Base-by-base conservation (phyloP, 2,113 vertebrate species). In the Tonatia bakeri region DNA sequence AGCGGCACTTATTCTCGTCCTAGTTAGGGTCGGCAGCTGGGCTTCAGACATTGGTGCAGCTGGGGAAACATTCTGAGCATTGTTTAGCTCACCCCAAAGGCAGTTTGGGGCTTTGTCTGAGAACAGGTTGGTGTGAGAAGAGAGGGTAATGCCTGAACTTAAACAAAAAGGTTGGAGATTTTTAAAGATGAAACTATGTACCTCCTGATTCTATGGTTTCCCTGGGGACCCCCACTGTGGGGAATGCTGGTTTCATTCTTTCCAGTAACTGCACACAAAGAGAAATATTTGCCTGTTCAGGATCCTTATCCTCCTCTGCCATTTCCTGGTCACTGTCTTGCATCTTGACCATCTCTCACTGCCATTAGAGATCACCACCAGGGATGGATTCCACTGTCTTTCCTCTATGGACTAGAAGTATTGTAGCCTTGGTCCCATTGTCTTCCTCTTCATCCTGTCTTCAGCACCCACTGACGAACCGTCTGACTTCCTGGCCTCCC, bases 351-450 rank as follows among this genome's bases (percentile, higher is more conserved):
- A 0, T 52, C 38, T 40, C 86, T 81, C 11, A 0, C 22, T n/a
- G 80, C 38, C 33, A 0, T 6, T 24, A 59, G 31, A 28, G 19
- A 1, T 5, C n/a, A 15, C 7, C 8, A 0, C 17, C 22, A 1
- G 0, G 3, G 1, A 20, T 1, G 38, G 80, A 19, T 3, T 31
- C n/a, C 38, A 14, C 9, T 5, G 0, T 8, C 4, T 24, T 9
- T 77, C 69, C 45, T 36, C 65, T 7, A 4, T 13, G 9, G 3
- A 0, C 31, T 1, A 38, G 33, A 64, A 11, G 45, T 22, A 3
- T 36, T 79, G 17, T 64, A 13, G 47, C 24, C 56, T 36, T 17
- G 26, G 38, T 5, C 26, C 50, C 54, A 7, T 8, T 1, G 1
- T 7, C 22, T 2, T 24, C 13, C 7, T 10, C 31, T 11, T 17